Evolutionary conservation across 2,113 vertebrate genomes (phyloP).

Genomic region (Trachemys scripta): DNA sequence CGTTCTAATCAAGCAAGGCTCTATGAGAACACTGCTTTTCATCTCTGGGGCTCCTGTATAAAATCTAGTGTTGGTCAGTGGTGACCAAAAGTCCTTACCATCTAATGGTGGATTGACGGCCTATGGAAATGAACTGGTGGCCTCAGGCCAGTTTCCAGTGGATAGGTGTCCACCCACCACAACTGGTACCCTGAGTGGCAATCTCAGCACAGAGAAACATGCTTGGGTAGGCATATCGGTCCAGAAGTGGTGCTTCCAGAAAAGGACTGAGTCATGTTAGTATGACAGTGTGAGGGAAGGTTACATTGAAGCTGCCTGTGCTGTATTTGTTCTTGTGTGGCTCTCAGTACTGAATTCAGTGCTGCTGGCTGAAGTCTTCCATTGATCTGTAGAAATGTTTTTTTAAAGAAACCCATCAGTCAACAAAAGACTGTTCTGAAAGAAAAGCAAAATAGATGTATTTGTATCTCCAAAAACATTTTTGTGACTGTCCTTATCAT

Average conservation of each 20-base stretch:
- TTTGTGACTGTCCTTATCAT: constrained; percentile 7
- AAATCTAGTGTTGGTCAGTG: neutral
- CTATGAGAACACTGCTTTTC: neutral
- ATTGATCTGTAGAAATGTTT: neutral
- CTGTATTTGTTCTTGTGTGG: neutral
- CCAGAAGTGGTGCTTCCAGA: neutral
- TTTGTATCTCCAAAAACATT: constrained; percentile 47
- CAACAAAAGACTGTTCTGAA: neutral
- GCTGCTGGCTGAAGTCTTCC: neutral
- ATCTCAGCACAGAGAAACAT: neutral
- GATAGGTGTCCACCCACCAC: neutral
- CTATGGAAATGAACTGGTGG: neutral
- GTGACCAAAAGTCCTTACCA: neutral
- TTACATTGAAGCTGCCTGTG: neutral
- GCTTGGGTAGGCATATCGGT: neutral
- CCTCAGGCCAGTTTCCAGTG: neutral
- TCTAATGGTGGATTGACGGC: neutral
- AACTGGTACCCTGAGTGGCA: neutral
- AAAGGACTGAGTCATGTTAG: neutral
- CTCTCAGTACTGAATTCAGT: neutral
- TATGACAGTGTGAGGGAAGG: neutral
- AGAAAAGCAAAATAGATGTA: neutral
- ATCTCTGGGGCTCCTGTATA: neutral
- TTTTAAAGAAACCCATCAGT: neutral
- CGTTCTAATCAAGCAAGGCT: constrained; percentile 9